Evolutionary conservation across 2,113 vertebrate genomes (phyloP).

Genomic region (Oncorhynchus kisutch): DNA sequence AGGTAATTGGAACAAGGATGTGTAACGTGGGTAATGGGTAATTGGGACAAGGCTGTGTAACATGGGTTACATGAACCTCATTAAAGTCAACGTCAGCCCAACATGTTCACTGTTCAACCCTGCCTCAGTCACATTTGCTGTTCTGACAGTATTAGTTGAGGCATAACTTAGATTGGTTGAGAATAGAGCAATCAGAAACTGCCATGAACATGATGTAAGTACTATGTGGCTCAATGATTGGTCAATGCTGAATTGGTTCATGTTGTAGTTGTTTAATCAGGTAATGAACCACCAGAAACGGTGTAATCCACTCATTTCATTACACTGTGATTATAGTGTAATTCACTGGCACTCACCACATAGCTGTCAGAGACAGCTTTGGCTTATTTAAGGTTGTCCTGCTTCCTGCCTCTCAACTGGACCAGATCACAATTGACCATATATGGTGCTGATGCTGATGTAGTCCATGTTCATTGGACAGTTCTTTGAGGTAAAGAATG

Average conservation of each 20-base stretch:
- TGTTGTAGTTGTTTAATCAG: neutral
- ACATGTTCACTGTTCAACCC: too few species aligned
- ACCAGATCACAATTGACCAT: slow-evolving; percentile 2
- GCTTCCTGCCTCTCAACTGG: neutral
- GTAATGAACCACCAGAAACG: neutral
- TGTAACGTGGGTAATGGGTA: too few species aligned
- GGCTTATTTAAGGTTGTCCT: neutral
- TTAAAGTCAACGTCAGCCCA: too few species aligned
- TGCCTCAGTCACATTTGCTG: too few species aligned
- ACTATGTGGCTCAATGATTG: neutral
- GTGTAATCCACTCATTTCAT: neutral
- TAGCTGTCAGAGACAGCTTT: neutral
- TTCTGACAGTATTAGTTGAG: too few species aligned
- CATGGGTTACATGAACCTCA: too few species aligned
- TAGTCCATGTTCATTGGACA: neutral
- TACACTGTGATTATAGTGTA: neutral
- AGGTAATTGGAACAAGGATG: too few species aligned
- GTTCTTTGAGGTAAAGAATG: neutral
- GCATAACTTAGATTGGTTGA: neutral
- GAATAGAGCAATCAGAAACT: neutral
- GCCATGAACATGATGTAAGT: neutral
- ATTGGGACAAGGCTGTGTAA: too few species aligned
- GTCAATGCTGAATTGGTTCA: too few species aligned
- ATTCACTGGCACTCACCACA: neutral
- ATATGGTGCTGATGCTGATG: neutral